phyloP scores from a whole-genome alignment of 2,888 invertebrate genomes.

The Dynastes hyllus region DNA sequence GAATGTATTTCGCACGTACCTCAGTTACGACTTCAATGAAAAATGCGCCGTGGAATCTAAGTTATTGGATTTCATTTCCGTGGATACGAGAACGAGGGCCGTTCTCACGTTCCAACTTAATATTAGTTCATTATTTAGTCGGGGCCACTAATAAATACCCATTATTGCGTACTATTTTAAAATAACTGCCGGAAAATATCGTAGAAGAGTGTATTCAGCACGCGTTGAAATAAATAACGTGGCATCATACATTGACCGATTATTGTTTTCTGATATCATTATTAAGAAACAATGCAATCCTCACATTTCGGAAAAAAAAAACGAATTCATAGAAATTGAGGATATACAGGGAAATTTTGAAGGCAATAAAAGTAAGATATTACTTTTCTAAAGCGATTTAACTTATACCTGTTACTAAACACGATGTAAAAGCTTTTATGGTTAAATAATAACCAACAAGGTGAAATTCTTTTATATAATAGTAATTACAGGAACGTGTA shows the following conservation, averaged over 20 bases:
- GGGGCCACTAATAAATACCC: conserved; percentile 48
- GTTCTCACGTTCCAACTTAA: conserved; percentile 67
- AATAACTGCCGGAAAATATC: conserved; percentile 37
- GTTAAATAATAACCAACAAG: no score
- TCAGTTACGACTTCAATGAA: conserved; percentile 64
- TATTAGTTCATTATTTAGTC: conserved; percentile 60
- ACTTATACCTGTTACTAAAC: no score
- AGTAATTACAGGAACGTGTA: no score
- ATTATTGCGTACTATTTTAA: conserved; percentile 49
- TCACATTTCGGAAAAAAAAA: no score
- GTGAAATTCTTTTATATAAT: no score
- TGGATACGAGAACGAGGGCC: conserved; percentile 63
- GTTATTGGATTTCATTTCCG: conserved; percentile 69
- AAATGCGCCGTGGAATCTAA: conserved; percentile 67
- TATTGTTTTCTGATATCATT: conserved; percentile 27
- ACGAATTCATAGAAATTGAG: no score
- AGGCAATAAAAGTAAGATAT: no score
- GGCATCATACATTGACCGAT: background rate
- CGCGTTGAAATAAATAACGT: conserved; percentile 35
- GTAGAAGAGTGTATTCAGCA: conserved; percentile 18
- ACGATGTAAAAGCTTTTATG: no score
- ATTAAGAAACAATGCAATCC: background rate
- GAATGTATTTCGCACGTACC: conserved; percentile 65
- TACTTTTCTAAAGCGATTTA: no score
- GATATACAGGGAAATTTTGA: no score